Evolutionary conservation across 2,888 invertebrate genomes (phyloP).

Genomic region (Drosophila atripex): DNA sequence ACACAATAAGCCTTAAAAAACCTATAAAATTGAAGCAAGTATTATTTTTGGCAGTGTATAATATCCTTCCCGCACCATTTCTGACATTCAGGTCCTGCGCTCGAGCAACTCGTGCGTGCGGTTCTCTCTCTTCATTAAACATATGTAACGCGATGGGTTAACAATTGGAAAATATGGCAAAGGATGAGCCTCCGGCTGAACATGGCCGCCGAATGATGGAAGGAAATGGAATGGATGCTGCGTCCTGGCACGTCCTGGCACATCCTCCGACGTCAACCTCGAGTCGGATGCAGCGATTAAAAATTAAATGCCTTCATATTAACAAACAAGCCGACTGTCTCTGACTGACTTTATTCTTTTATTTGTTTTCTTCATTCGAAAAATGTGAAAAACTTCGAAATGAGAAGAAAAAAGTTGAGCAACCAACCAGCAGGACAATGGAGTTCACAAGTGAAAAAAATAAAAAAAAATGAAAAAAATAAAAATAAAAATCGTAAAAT

Average conservation of each 20-base stretch:
- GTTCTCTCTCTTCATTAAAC: constrained; percentile 67
- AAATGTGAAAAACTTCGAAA: constrained; percentile 15
- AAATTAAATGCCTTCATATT: constrained; percentile 78
- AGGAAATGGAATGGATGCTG: neutral
- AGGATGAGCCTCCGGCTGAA: neutral
- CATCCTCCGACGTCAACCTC: constrained; percentile 31
- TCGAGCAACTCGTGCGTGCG: constrained; percentile 56
- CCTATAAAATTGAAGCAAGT: neutral
- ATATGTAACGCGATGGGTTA: constrained; percentile 67
- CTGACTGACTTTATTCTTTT: neutral
- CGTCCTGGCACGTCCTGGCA: neutral
- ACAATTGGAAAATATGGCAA: constrained; percentile 39
- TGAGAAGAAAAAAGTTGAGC: constrained; percentile 11
- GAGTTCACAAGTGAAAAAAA: constrained; percentile 17
- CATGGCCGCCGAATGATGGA: neutral
- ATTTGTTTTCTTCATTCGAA: constrained; percentile 6
- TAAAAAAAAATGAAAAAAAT: too few species aligned
- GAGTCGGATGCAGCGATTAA: constrained; percentile 72
- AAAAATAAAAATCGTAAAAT: neutral
- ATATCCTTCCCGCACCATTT: constrained; percentile 8
- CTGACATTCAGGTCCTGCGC: constrained; percentile 24
- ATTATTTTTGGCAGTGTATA: constrained; percentile 14
- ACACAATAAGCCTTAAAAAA: too few species aligned
- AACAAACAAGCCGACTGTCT: constrained; percentile 66
- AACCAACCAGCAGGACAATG: constrained; percentile 13